These are phyloP conservation scores for Bovichtus variegatus DNA, from an alignment of 2,797 vertebrate genomes.

Conservation along the genomic window DNA sequence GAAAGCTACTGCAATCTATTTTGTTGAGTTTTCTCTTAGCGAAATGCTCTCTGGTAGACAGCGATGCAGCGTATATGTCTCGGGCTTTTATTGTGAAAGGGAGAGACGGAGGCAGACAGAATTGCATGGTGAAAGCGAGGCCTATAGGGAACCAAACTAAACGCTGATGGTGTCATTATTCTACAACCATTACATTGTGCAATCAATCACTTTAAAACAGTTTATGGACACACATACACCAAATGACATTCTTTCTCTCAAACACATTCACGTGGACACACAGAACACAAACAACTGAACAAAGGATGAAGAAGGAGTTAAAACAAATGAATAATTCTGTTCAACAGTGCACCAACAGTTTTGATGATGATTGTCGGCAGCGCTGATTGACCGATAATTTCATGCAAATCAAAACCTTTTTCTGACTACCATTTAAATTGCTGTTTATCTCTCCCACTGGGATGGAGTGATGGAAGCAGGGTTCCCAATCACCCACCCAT, in stretches of 20 bases:
- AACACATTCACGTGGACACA: constrained; percentile 16
- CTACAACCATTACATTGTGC: too few species aligned
- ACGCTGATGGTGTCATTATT: too few species aligned
- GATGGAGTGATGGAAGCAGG: constrained; percentile 63
- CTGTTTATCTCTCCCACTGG: constrained; percentile 75
- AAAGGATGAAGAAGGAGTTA: constrained; percentile 31
- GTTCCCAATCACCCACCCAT: constrained; percentile 78
- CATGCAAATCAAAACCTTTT: constrained; percentile 77
- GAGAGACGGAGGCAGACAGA: too few species aligned
- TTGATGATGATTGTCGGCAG: constrained; percentile 70
- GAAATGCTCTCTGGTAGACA: too few species aligned
- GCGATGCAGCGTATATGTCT: too few species aligned
- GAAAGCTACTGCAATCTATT: too few species aligned
- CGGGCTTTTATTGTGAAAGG: too few species aligned
- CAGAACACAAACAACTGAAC: constrained; percentile 29
- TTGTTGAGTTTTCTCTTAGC: too few species aligned
- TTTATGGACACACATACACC: constrained; percentile 46
- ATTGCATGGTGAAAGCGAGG: too few species aligned
- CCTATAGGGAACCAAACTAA: too few species aligned
- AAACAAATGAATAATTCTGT: constrained; percentile 48
- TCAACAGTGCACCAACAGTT: constrained; percentile 63
- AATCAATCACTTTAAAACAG: constrained; percentile 20
- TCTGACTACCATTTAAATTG: constrained; percentile 71
- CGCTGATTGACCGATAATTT: constrained; percentile 86
- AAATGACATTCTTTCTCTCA: neutral